These are phyloP conservation scores for Callyntrura sp. DNA, from an alignment of 2,888 invertebrate species.

Conservation along the genomic window DNA sequence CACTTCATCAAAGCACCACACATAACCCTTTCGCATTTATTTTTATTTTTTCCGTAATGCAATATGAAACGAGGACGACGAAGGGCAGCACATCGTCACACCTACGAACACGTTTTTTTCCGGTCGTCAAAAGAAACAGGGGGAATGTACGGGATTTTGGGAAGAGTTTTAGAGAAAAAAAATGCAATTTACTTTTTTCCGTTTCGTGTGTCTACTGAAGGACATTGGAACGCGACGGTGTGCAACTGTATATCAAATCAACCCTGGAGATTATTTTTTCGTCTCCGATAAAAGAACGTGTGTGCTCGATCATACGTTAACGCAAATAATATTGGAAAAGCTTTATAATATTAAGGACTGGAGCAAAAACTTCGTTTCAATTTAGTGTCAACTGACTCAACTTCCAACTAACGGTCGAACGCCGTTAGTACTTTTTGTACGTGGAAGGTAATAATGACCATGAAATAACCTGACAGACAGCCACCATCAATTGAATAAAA, in stretches of 20 bases:
- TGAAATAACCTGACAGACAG: not conserved
- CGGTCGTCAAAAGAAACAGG: not conserved
- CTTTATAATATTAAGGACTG: not conserved
- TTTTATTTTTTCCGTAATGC: slow-evolving; percentile 40
- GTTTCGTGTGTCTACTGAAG: not conserved
- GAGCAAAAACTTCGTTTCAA: not conserved
- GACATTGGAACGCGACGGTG: not conserved
- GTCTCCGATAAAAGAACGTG: not conserved
- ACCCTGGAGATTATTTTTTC: not conserved
- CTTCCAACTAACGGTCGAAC: not conserved
- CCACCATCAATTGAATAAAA: not conserved
- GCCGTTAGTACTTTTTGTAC: not conserved
- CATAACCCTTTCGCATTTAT: slow-evolving; percentile 24
- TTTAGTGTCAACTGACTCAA: no score
- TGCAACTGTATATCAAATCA: not conserved
- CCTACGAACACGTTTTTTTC: not conserved
- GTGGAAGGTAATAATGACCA: not conserved
- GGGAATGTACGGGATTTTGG: not conserved
- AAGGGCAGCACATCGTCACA: slow-evolving; percentile 4
- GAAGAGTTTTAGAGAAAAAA: slow-evolving; percentile 15
- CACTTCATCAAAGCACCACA: slow-evolving; percentile 19
- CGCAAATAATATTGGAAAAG: not conserved
- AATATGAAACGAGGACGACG: slow-evolving; percentile 4
- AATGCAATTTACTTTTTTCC: slow-evolving; percentile 31
- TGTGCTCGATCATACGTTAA: not conserved